phyloP scores from a whole-genome alignment of 2,113 vertebrate genomes.

The Sula dactylatra region DNA sequence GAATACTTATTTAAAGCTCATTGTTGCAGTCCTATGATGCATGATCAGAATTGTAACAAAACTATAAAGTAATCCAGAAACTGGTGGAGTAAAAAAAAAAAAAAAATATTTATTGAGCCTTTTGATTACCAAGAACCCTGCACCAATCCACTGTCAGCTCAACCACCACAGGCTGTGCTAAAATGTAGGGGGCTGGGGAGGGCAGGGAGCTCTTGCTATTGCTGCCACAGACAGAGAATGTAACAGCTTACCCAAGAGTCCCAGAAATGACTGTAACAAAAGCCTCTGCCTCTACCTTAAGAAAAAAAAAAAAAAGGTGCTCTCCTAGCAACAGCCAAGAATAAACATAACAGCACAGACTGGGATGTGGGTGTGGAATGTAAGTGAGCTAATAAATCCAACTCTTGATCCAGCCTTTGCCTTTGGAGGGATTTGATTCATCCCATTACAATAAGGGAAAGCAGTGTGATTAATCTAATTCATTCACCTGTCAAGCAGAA shows the following conservation, averaged over 20 bases:
- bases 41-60: conserved; percentile 55
- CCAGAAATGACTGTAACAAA: background rate
- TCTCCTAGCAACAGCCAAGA: conserved; percentile 48
- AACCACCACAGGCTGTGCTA: background rate
- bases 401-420: background rate
- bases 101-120: conserved; percentile 25
- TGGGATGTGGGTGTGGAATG: conserved; percentile 10
- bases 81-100: conserved; percentile 47
- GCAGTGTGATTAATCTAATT: background rate
- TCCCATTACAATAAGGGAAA: background rate
- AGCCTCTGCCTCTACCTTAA: background rate
- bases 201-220: background rate
- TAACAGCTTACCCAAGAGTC: background rate
- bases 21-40: conserved; percentile 64
- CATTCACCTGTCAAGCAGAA: background rate
- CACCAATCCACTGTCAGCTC: background rate
- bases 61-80: conserved; percentile 47
- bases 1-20: conserved; percentile 63
- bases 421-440: conserved; percentile 33
- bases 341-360: conserved; percentile 27
- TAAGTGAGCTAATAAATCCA: background rate
- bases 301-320: background rate
- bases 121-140: conserved; percentile 25
- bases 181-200: background rate
- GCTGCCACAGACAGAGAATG: background rate